Base-by-base conservation (phyloP, 92 coral and sea anemone species). In the Micromussa lordhowensis region DNA sequence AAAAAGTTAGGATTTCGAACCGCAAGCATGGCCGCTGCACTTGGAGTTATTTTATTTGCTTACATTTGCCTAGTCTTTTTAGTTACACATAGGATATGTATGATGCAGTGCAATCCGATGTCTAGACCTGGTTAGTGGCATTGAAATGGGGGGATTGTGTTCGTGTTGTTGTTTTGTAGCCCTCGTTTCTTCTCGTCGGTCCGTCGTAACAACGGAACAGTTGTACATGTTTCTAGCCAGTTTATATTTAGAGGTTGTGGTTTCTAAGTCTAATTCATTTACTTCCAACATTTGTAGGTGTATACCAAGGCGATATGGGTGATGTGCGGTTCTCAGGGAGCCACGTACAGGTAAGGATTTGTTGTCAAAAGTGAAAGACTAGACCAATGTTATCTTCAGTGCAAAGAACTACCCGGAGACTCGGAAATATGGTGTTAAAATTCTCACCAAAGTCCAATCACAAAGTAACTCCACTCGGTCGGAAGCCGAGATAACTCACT, bases 71-170 rank as follows among this genome's bases (percentile, higher is more conserved):
- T 95, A 93, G 98, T 94, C 66, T 95, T 95, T 94, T 91, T 86
- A 86, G 94, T 94, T 51, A 95, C 94, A 85, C 96, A 94, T 95
- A 92, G 98, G 90, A 95, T 95, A 91, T 95, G 95, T 93, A 88
- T 95, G 95, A 95, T 95, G 98, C 98, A 95, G 79, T 95, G 98
- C 94, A 95, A 95, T 88, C 98, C 98, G 69, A 90, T 95, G 98
- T 91, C 96, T 64, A 95, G 98, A 87, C 95, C 95, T 90, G 98
- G 98, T 95, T 85, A 89, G 98, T 94, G 82, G 73, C 80, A 85
- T 90, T 53, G 75, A 88, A 90, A 64, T 74, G 85, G 57, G 76
- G 63, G 77, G 78, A 53, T 35, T 79, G 85, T 22, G 71, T 76
- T 64, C 53, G 86, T 93, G 93, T 91, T 86, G 92, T 90, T 80